Evolutionary conservation across 2,113 vertebrate genomes (phyloP).

Genomic region (Vanacampus margaritifer): DNA sequence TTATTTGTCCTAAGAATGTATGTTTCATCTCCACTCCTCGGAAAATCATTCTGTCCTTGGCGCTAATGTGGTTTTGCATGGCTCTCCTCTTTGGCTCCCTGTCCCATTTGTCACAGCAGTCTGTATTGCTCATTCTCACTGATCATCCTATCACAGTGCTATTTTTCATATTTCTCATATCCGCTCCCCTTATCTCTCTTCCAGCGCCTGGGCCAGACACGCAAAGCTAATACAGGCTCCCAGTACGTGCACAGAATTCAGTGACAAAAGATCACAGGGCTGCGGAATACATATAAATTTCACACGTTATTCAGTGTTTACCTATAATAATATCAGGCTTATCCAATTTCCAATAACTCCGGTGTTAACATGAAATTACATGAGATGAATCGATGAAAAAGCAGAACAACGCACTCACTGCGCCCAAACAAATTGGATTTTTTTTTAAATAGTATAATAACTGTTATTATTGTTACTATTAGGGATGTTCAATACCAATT

Average conservation of each 20-base stretch:
- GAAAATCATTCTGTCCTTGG: slow-evolving; percentile 63
- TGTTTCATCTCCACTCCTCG: slow-evolving; percentile 33
- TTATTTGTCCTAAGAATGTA: slow-evolving; percentile 39
- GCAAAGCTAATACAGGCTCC: slow-evolving; percentile 69
- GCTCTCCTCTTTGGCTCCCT: slow-evolving; percentile 62
- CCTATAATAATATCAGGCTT: slow-evolving; percentile 60
- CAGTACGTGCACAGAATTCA: slow-evolving; percentile 65
- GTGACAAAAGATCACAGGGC: slow-evolving; percentile 52
- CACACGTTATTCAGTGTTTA: slow-evolving; percentile 59
- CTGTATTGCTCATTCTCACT: slow-evolving; percentile 66
- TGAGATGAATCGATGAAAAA: slow-evolving; percentile 52
- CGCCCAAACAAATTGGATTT: slow-evolving; percentile 30
- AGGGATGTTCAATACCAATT: too few relatives aligned
- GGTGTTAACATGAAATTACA: slow-evolving; percentile 54
- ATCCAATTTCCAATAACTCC: slow-evolving; percentile 64
- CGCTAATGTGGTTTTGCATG: slow-evolving; percentile 58
- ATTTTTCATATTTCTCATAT: slow-evolving; percentile 78
- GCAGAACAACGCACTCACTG: slow-evolving; percentile 35
- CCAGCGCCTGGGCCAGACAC: slow-evolving; percentile 66
- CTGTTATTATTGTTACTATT: background rate
- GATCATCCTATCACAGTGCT: slow-evolving; percentile 72
- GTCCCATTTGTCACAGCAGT: slow-evolving; percentile 70
- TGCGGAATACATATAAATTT: slow-evolving; percentile 72
- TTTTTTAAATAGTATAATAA: background rate
- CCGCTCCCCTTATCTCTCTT: slow-evolving; percentile 70